A percentile compares a stretch with the other conserved stretches of the same genome.
Evolutionary conservation across 2,797 vertebrate species (phyloP).

Genomic region (Ptychobarbus kaznakovi): DNA sequence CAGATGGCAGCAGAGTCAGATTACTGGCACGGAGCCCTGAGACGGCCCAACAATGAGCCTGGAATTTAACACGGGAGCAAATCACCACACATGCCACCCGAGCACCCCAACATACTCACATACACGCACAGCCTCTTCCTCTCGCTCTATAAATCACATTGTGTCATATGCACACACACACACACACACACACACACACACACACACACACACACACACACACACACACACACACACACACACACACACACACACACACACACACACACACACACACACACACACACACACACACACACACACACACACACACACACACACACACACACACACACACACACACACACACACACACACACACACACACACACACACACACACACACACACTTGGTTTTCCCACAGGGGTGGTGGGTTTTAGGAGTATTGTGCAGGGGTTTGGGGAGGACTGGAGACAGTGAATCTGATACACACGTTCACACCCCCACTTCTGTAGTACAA

Average conservation of each 20-base stretch:
- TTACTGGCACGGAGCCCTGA: conserved; percentile 67
- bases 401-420: conserved; percentile 58
- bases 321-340: conserved; percentile 10
- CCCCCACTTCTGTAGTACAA: conserved; percentile 59
- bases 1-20: conserved; percentile 76
- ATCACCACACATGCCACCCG: conserved; percentile 69
- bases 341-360: background rate
- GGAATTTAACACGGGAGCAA: conserved; percentile 78
- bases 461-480: conserved; percentile 67
- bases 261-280: too few species aligned
- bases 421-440: conserved; percentile 41
- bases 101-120: conserved; percentile 43
- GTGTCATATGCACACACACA: conserved; percentile 40
- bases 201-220: conserved; percentile 32
- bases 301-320: background rate
- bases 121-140: conserved; percentile 41
- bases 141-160: conserved; percentile 48
- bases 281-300: too few species aligned
- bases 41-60: conserved; percentile 69
- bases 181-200: conserved; percentile 14
- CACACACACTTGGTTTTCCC: conserved; percentile 56
- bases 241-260: conserved; percentile 23
- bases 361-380: too few species aligned
- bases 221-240: conserved; percentile 7
- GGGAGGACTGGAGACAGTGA: conserved; percentile 57